Evolutionary conservation across 2,888 invertebrate species (phyloP).

Genomic region (Nezara viridula): DNA sequence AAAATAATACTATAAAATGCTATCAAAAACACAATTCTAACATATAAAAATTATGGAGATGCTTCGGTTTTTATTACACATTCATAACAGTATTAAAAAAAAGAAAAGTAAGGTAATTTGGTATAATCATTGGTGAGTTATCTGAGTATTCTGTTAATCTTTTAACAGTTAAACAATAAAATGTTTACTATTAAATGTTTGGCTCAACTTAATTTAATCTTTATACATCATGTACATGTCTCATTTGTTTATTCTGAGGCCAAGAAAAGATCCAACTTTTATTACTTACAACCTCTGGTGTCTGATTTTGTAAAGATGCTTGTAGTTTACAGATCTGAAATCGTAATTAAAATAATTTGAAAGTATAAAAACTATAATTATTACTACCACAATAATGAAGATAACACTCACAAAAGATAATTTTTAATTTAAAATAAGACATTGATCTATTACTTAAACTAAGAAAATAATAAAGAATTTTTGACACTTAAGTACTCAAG

Average conservation of each 20-base stretch:
- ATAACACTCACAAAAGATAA: neutral
- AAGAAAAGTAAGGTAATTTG: neutral
- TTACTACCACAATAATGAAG: neutral
- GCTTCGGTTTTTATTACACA: neutral
- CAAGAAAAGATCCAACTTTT: slow-evolving; percentile 61
- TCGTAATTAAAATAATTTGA: neutral
- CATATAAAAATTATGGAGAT: neutral
- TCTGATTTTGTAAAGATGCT: slow-evolving; percentile 55
- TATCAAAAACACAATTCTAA: neutral
- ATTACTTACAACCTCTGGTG: slow-evolving; percentile 60
- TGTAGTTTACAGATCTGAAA: slow-evolving; percentile 60
- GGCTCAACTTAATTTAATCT: neutral
- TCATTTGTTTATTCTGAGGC: slow-evolving; percentile 56
- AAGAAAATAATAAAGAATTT: neutral
- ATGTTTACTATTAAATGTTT: neutral
- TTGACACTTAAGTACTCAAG: neutral
- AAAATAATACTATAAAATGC: neutral
- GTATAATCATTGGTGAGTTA: slow-evolving; percentile 11
- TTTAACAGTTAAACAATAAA: neutral
- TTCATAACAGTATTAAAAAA: neutral
- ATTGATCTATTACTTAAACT: too few species aligned
- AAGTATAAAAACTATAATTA: neutral
- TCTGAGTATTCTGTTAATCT: neutral
- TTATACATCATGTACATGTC: slow-evolving; percentile 45
- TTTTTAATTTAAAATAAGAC: neutral